Conservation (phyloP, 1,140 invertebrate species). For the Nebria ingens region DNA sequence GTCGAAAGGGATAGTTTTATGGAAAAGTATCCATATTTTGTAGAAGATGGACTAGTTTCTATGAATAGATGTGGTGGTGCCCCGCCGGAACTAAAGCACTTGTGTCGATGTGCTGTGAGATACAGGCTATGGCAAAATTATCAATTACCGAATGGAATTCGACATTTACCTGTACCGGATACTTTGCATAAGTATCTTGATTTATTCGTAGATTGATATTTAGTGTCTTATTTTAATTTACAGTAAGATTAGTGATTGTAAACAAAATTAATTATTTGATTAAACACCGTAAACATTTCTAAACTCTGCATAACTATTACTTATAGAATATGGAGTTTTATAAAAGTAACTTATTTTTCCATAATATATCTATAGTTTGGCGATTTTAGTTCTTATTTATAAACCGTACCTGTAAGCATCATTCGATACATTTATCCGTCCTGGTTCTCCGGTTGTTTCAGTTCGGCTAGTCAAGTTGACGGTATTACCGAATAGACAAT, state of each 20-base stretch:
- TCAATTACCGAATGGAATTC: constrained; percentile 60
- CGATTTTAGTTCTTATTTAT: too few species aligned
- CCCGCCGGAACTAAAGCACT: constrained; percentile 50
- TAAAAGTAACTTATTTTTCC: too few species aligned
- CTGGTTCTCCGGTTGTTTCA: constrained; percentile 85
- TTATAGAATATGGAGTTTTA: too few species aligned
- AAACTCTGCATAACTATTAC: too few species aligned
- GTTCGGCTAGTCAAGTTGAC: constrained; percentile 92
- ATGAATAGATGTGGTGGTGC: constrained; percentile 44
- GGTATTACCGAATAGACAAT: constrained; percentile 94
- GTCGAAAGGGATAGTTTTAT: constrained; percentile 42
- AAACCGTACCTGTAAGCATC: constrained; percentile 76
- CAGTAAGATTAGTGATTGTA: constrained; percentile 4
- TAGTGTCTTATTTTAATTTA: too few species aligned
- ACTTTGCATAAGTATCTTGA: constrained; percentile 57
- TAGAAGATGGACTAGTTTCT: constrained; percentile 50
- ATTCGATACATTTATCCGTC: constrained; percentile 89
- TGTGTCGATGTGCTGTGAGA: constrained; percentile 54
- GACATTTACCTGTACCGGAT: constrained; percentile 50
- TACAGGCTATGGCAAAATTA: constrained; percentile 52
- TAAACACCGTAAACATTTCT: too few species aligned
- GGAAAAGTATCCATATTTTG: constrained; percentile 51
- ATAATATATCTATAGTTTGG: too few species aligned
- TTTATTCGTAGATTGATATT: constrained; percentile 50
- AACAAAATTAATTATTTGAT: constrained; percentile 6